Percentiles rank a stretch among this genome's conserved stretches.
These are phyloP conservation scores for Prolemur simus DNA, from an alignment of 2,113 vertebrate genomes.

Conservation along the genomic window DNA sequence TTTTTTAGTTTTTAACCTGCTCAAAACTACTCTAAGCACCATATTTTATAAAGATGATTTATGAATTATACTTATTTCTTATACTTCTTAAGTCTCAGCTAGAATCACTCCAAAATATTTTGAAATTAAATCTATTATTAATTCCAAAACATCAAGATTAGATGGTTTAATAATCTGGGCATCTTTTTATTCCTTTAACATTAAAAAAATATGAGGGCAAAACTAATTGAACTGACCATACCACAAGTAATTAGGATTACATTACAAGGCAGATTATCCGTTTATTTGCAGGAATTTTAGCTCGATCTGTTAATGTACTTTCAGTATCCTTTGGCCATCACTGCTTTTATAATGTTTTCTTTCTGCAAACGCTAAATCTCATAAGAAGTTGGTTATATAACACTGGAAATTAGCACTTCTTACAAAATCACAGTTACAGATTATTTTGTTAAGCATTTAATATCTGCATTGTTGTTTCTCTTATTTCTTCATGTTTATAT, in stretches of 20 bases:
- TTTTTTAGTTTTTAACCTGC: neutral
- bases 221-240: slow-evolving; percentile 27
- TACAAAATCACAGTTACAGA: neutral
- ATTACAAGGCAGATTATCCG: slow-evolving; percentile 1
- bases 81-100: neutral
- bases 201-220: neutral
- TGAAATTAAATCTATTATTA: slow-evolving; percentile 44
- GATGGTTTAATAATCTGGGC: neutral
- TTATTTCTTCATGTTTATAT: slow-evolving; percentile 20
- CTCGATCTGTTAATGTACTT: neutral
- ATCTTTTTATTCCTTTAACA: neutral
- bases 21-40: neutral
- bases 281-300: slow-evolving; percentile 26
- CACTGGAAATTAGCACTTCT: neutral
- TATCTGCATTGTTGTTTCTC: neutral
- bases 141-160: slow-evolving; percentile 13
- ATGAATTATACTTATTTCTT: slow-evolving; percentile 11
- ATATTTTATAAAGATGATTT: neutral
- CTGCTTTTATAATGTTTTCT: slow-evolving; percentile 5
- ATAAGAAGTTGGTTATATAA: neutral
- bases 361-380: neutral
- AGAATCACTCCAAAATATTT: slow-evolving; percentile 2
- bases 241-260: slow-evolving; percentile 28
- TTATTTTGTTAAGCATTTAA: neutral
- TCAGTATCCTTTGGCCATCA: neutral